These are phyloP conservation scores for Berghia stephanieae DNA, from an alignment of 1,140 invertebrate genomes.

Conservation along the genomic window DNA sequence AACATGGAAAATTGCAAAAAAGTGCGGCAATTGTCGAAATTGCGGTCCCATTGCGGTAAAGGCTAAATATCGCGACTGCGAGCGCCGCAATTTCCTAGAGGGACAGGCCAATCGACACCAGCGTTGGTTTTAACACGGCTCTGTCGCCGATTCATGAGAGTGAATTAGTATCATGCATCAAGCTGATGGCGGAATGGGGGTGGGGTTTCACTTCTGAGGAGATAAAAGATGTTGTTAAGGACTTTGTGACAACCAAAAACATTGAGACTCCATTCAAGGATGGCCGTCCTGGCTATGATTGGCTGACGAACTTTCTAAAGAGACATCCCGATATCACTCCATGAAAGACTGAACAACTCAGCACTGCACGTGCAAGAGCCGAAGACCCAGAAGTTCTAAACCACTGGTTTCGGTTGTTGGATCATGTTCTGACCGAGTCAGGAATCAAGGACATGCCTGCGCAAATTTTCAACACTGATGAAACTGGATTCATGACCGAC, in stretches of 20 bases:
- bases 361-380: constrained; percentile 10
- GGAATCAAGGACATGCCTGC: too few relatives aligned
- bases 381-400: constrained; percentile 8
- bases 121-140: constrained; percentile 13
- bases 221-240: constrained; percentile 18
- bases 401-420: constrained; percentile 17
- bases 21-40: too few relatives aligned
- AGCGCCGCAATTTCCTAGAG: too few relatives aligned
- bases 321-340: constrained; percentile 25
- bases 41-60: too few relatives aligned
- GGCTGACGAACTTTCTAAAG: too few relatives aligned
- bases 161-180: constrained; percentile 15
- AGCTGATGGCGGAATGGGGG: constrained; percentile 31
- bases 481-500: constrained; percentile 27
- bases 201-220: constrained; percentile 22
- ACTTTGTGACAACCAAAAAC: background rate
- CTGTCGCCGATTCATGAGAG: background rate
- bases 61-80: too few relatives aligned
- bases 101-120: too few relatives aligned
- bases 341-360: background rate
- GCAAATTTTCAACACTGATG: constrained; percentile 33
- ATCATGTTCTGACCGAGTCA: too few relatives aligned
- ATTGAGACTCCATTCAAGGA: constrained; percentile 21
- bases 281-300: constrained; percentile 19
- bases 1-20: too few relatives aligned